Evolutionary conservation across 2,888 invertebrate genomes (phyloP), one percentile per base, ranked within the genome.

Genomic region (Iselma pallidipennis): DNA sequence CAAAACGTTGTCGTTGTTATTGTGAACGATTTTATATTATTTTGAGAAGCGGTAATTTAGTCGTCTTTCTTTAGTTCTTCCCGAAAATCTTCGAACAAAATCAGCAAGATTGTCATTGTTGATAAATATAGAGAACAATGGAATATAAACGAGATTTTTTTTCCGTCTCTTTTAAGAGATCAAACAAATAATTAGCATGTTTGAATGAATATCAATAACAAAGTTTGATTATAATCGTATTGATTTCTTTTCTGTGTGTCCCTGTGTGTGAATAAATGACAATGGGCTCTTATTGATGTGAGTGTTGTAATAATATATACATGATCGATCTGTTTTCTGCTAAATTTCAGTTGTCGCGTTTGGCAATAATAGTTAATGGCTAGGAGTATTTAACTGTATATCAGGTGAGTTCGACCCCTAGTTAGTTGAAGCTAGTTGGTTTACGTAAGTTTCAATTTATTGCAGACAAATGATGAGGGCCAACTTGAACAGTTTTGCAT

Each of bases 401-500:
- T 59, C 56, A 59, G 63, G 56, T 63, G 52, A 31, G 25, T 52
- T 42, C 33, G 51, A 48, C 23, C n/a, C 33, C 33, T 31, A 56
- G 52, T 55, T 48, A 50, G 23, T 14, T n/a, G 29, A n/a, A 7
- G 23, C 23, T n/a, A 33, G 37, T 42, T 7, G 31, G 31, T 55
- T 55, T 54, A 55, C 49, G 55, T 26, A 53, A 65, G 61, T 62
- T 65, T 62, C 61, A 66, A 66, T 67, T 64, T 63, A 61, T 63
- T 56, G 52, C 28, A 31, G 54, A 69, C 61, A 69, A 71, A 70
- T 68, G 67, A 69, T 68, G 57, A 67, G 66, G 57, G 52, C 66
- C 64, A 70, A 69, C 62, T 70, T 68, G 66, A 71, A 62, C 66
- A 70, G 68, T 71, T 45, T 70, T 70, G 71, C 71, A 71, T 72